Percentiles rank a stretch among this genome's conserved stretches.
Conservation (phyloP, 2,888 invertebrate genomes). For the Apamea sordens region DNA sequence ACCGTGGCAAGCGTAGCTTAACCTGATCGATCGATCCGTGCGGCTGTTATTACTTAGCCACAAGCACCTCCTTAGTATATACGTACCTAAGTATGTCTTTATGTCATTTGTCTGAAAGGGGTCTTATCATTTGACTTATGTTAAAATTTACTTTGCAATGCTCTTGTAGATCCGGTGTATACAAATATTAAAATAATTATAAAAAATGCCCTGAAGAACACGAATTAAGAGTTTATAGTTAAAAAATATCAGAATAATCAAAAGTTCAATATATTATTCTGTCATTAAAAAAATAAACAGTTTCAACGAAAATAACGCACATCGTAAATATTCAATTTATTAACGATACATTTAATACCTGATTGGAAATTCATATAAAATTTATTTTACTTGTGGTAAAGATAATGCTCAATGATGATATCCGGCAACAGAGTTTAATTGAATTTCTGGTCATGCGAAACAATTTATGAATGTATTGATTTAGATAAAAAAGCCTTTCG, state of each 20-base stretch:
- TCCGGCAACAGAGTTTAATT: conserved; percentile 17
- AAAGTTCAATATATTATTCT: not conserved
- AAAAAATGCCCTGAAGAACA: not conserved
- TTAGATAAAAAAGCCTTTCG: not conserved
- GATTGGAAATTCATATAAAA: not conserved
- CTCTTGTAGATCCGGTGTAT: not conserved
- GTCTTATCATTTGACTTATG: not conserved
- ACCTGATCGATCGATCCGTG: too few species aligned
- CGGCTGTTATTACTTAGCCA: too few species aligned
- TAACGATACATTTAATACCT: not conserved
- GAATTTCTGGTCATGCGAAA: conserved; percentile 6
- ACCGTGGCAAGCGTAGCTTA: too few species aligned
- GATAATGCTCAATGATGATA: not conserved
- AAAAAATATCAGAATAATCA: not conserved
- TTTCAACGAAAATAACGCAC: not conserved
- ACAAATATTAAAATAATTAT: not conserved
- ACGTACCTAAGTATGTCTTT: too few species aligned
- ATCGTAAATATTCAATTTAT: not conserved
- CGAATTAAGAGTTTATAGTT: not conserved
- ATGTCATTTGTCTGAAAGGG: not conserved
- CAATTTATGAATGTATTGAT: conserved; percentile 12
- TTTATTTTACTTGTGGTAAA: conserved; percentile 8
- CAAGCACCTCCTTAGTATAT: too few species aligned
- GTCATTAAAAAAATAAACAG: not conserved
- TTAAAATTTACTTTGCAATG: not conserved